Evolutionary conservation across 2,113 vertebrate genomes (phyloP), one percentile per base, ranked within the genome.

Genomic region (Fregetta grallaria): DNA sequence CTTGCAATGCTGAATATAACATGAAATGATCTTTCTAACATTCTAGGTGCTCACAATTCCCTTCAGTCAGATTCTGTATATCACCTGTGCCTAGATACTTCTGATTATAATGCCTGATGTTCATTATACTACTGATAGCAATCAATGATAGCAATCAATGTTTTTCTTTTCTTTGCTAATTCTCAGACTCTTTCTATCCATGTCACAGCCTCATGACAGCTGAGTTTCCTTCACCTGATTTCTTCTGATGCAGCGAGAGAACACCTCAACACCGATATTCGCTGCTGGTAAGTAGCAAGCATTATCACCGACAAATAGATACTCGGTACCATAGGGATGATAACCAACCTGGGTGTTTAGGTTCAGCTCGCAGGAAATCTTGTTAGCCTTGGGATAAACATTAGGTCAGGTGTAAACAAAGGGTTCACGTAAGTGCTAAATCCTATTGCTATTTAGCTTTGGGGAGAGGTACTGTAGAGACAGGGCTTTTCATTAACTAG

Each of bases 361-460:
- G 59, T 68, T 74, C 80, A 70, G 63, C 81, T 3, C 30, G 44
- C 75, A 78, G 88, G 88, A 85, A 97, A 97, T 92, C 95, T 90
- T 58, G 91, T 95, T 96, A 95, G 87, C 88, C 62, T 20, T 3
- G 74, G 81, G 95, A 95, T 93, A 97, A 96, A 85, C 96, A 70
- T 85, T 62, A 65, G 71, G 71, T 75, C 92, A 84, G 88, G 94
- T 78, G 90, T 95, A 95, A 96, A 96, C 94, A 97, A 97, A 94
- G 91, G 92, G 82, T 67, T 76, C 94, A 68, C 82, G 1, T 77
- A 76, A 95, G 79, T 38, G 86, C 83, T 89, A 91, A 96, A 92
- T 92, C 92, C 95, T 9, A 38, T 45, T 44, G 20, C 72, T 13
- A 3, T 30, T 11, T 20, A 55, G 91, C 86, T 74, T 16, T 23